Evolutionary conservation across 2,797 vertebrate species (phyloP).

Genomic region (Natrix natrix): DNA sequence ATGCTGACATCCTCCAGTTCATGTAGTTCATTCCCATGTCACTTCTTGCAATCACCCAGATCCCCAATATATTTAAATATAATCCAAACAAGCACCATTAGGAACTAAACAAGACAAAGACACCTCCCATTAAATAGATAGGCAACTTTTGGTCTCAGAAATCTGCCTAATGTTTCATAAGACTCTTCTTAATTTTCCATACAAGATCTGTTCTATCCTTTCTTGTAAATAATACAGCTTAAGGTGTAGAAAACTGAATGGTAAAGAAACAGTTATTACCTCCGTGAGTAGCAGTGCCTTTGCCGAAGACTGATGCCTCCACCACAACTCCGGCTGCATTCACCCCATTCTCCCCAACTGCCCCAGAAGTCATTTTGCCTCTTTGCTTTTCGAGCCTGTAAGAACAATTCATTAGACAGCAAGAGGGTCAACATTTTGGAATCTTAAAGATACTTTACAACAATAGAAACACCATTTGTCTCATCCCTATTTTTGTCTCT

Average conservation of each 20-base stretch:
- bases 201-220: neutral
- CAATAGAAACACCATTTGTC: neutral
- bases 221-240: neutral
- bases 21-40: neutral
- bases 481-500: neutral
- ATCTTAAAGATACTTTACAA: neutral
- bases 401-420: neutral
- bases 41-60: neutral
- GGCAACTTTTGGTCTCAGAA: neutral
- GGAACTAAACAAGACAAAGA: neutral
- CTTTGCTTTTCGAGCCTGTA: slow-evolving; percentile 52
- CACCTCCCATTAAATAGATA: neutral
- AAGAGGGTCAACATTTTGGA: neutral
- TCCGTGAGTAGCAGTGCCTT: slow-evolving; percentile 82
- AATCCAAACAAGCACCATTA: neutral
- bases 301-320: slow-evolving; percentile 82
- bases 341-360: slow-evolving; percentile 82
- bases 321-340: slow-evolving; percentile 90
- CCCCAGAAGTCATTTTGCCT: slow-evolving; percentile 81
- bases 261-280: slow-evolving; percentile 68
- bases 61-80: neutral
- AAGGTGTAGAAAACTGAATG: neutral
- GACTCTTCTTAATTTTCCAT: neutral
- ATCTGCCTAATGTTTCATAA: neutral
- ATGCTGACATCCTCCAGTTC: neutral